Conservation (phyloP, 2,888 invertebrate species). For the Steromphala cineraria region DNA sequence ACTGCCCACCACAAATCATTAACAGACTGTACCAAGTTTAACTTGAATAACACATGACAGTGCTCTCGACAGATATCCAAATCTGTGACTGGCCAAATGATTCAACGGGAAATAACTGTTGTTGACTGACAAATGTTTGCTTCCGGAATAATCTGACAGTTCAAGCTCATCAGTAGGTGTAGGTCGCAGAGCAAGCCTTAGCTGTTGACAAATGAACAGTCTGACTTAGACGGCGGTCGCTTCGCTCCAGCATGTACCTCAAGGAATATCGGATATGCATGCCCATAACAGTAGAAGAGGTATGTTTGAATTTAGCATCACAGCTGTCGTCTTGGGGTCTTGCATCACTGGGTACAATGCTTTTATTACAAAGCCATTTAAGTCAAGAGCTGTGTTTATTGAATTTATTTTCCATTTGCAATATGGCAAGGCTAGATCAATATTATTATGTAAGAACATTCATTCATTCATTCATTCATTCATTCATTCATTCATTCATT, state of each 20-base stretch:
- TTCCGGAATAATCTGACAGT: not conserved
- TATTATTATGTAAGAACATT: too few relatives aligned
- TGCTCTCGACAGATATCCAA: not conserved
- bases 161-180: not conserved
- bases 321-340: too few relatives aligned
- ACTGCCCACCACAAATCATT: not conserved
- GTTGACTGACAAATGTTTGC: not conserved
- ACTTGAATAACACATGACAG: not conserved
- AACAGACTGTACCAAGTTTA: not conserved
- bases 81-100: not conserved
- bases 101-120: not conserved
- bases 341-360: too few relatives aligned
- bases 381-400: too few relatives aligned
- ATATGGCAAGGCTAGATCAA: too few relatives aligned
- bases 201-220: not conserved
- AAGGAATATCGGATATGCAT: slow-evolving; percentile 94
- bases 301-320: slow-evolving; percentile 73
- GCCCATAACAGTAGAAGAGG: slow-evolving; percentile 94
- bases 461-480: too few relatives aligned
- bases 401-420: too few relatives aligned
- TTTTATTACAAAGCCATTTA: too few relatives aligned
- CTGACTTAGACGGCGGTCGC: not conserved
- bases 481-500: too few relatives aligned
- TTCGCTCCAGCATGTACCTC: slow-evolving; percentile 81
- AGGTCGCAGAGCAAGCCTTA: not conserved